These are phyloP conservation scores for Cephalotes varians DNA, from an alignment of 2,888 invertebrate genomes.

Conservation along the genomic window DNA sequence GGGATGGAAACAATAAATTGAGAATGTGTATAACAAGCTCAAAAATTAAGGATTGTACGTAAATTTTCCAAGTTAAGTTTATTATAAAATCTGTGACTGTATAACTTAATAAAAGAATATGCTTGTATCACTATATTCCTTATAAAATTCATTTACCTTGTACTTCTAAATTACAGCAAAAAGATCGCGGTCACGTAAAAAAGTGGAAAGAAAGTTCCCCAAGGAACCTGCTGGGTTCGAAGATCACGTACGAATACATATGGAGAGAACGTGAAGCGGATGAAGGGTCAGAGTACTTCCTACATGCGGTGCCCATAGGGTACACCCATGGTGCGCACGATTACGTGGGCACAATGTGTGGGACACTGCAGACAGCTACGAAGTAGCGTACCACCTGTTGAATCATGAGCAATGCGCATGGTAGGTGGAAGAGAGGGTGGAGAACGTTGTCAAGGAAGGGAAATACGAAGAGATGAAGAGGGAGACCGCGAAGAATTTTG, in stretches of 20 bases:
- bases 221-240: conserved; percentile 64
- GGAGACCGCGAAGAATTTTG: not conserved
- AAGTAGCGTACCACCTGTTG: conserved; percentile 80
- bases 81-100: not conserved
- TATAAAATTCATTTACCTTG: not conserved
- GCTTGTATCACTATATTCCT: not conserved
- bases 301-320: conserved; percentile 75
- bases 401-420: conserved; percentile 64
- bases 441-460: conserved; percentile 53
- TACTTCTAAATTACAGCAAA: conserved; percentile 6
- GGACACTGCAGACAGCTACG: conserved; percentile 70
- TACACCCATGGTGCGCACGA: conserved; percentile 68
- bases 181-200: not conserved
- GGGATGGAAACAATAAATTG: conserved; percentile 11
- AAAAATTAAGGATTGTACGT: not conserved
- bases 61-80: not conserved
- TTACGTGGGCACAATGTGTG: conserved; percentile 74
- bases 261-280: conserved; percentile 80
- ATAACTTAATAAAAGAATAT: not conserved
- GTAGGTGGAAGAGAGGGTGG: conserved; percentile 38
- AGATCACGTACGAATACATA: conserved; percentile 78
- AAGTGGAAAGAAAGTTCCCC: not conserved
- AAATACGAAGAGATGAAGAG: conserved; percentile 46
- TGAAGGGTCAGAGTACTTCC: conserved; percentile 85
- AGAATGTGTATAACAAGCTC: conserved; percentile 13